Percentiles rank a stretch among this genome's conserved stretches.
phyloP scores from a whole-genome alignment of 2,113 vertebrate genomes.

The Cromileptes altivelis region DNA sequence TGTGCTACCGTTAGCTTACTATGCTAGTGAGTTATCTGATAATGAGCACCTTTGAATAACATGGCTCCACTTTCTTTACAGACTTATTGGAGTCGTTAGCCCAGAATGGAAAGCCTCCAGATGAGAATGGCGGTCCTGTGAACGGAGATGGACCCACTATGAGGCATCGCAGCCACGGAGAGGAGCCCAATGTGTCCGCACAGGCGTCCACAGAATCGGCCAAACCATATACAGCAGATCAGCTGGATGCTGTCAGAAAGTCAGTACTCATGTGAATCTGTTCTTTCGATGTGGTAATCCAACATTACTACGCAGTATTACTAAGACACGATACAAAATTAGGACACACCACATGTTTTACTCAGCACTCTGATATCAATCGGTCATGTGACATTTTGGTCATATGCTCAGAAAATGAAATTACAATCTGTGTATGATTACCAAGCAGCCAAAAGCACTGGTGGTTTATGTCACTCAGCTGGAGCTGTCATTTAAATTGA shows the following conservation, averaged over 20 bases:
- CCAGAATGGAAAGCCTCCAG: constrained; percentile 86
- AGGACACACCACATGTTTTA: too few relatives aligned
- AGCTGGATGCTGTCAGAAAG: constrained; percentile 96
- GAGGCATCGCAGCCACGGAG: constrained; percentile 79
- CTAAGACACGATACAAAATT: background rate
- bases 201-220: constrained; percentile 86
- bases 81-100: constrained; percentile 91
- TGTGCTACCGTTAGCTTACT: constrained; percentile 32
- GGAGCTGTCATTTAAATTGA: background rate
- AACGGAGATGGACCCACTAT: constrained; percentile 82
- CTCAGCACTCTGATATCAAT: background rate
- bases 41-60: background rate
- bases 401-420: background rate
- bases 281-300: background rate
- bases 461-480: background rate
- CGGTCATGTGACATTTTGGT: background rate
- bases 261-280: constrained; percentile 68
- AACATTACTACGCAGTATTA: background rate
- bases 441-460: background rate
- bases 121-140: constrained; percentile 79
- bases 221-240: constrained; percentile 92
- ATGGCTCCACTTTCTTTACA: constrained; percentile 62
- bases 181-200: constrained; percentile 60
- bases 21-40: background rate
- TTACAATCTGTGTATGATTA: background rate